These are phyloP conservation scores for Drosophila planitibia DNA, from an alignment of 2,888 invertebrate species.

Conservation along the genomic window DNA sequence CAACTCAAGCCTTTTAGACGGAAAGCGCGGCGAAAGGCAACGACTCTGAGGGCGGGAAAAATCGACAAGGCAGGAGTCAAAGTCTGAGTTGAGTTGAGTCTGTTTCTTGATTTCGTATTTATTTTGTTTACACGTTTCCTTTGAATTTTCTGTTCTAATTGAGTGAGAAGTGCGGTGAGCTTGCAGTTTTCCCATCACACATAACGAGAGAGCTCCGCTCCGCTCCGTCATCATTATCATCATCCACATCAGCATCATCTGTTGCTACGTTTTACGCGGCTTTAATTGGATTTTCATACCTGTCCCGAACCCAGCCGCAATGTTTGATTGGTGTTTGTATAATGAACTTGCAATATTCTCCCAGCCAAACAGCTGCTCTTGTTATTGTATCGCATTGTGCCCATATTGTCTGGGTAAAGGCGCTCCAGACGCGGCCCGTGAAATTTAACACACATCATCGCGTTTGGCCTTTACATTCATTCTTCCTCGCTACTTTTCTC, in stretches of 20 bases:
- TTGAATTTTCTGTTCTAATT: slow-evolving; percentile 82
- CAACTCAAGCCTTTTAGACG: slow-evolving; percentile 77
- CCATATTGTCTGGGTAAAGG: slow-evolving; percentile 3
- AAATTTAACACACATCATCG: slow-evolving; percentile 78
- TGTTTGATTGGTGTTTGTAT: slow-evolving; percentile 80
- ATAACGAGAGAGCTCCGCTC: slow-evolving; percentile 32
- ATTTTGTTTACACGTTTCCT: slow-evolving; percentile 77
- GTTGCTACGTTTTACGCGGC: slow-evolving; percentile 61
- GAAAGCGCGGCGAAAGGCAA: slow-evolving; percentile 53
- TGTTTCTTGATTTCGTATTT: slow-evolving; percentile 67
- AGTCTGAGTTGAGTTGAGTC: slow-evolving; percentile 28
- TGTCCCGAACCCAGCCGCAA: slow-evolving; percentile 44
- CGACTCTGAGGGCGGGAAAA: slow-evolving; percentile 41
- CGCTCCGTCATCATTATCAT: slow-evolving; percentile 39
- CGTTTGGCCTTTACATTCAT: slow-evolving; percentile 31
- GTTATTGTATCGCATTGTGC: slow-evolving; percentile 38
- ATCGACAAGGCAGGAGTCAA: slow-evolving; percentile 67
- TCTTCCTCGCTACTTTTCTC: slow-evolving; percentile 5
- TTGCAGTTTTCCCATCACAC: slow-evolving; percentile 72
- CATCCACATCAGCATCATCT: slow-evolving; percentile 58
- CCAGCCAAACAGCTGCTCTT: slow-evolving; percentile 60
- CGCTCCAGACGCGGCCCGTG: slow-evolving; percentile 65
- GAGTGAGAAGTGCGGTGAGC: slow-evolving; percentile 76
- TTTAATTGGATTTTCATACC: slow-evolving; percentile 82
- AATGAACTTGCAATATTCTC: slow-evolving; percentile 80